Percentiles rank a stretch among this genome's conserved stretches.
These are phyloP conservation scores for Rattus rattus DNA, from an alignment of 2,113 vertebrate species.

Conservation along the genomic window DNA sequence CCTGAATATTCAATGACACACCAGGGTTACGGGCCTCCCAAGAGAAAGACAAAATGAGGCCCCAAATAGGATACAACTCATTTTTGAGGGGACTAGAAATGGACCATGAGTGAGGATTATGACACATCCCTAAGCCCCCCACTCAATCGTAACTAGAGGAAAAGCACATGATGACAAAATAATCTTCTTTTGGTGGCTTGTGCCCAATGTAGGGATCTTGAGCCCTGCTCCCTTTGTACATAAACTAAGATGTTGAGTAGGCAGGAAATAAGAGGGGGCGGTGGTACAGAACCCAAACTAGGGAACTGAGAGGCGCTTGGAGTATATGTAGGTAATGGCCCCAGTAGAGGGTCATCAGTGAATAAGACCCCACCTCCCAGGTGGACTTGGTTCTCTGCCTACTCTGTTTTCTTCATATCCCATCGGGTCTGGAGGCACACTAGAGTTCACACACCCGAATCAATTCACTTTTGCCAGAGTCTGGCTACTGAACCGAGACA, in stretches of 20 bases:
- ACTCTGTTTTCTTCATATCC: not conserved
- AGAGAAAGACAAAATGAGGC: not conserved
- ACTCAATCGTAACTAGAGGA: not conserved
- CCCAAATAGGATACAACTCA: not conserved
- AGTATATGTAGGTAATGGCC: not conserved
- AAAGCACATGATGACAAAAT: not conserved
- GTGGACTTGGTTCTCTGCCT: not conserved
- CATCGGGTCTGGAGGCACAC: not conserved
- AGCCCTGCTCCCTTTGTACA: not conserved
- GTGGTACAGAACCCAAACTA: not conserved
- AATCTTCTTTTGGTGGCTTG: not conserved
- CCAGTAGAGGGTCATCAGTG: not conserved
- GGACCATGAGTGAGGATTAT: fast-evolving
- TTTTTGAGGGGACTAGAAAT: not conserved
- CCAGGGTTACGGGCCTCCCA: not conserved
- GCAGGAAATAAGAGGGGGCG: not conserved
- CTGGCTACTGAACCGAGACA: not conserved
- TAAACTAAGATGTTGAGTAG: not conserved
- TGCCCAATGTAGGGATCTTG: not conserved
- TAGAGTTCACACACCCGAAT: not conserved
- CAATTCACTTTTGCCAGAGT: not conserved
- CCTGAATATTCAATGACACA: not conserved
- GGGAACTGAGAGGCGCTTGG: not conserved
- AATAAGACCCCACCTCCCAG: not conserved
- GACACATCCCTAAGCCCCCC: not conserved